phyloP scores from a whole-genome alignment of 1,140 invertebrate species.

The Temnothorax nylanderi region DNA sequence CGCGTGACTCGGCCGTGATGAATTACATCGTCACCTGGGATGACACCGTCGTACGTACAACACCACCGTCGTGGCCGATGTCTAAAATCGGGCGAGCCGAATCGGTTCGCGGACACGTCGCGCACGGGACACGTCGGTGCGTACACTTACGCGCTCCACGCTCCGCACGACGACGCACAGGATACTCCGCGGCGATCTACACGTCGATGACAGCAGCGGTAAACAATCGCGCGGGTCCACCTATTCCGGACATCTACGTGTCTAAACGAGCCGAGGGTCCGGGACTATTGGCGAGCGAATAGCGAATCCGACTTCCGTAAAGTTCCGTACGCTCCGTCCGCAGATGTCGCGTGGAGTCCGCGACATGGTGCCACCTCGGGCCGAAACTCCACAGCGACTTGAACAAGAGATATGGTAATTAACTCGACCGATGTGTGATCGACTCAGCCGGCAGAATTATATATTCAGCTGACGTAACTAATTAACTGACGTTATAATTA shows the following conservation, averaged over 20 bases:
- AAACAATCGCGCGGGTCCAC: constrained; percentile 19
- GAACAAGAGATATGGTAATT: no score
- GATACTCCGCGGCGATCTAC: not conserved
- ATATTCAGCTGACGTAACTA: no score
- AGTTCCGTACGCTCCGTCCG: no score
- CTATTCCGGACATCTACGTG: constrained; percentile 60
- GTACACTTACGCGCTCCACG: constrained; percentile 16
- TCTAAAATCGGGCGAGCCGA: no score
- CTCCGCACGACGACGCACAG: not conserved
- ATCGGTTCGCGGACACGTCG: no score
- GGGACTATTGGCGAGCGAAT: constrained; percentile 52
- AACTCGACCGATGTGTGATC: no score
- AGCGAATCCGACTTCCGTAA: no score
- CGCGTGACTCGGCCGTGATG: not conserved
- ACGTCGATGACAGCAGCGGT: constrained; percentile 6
- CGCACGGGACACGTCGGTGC: no score
- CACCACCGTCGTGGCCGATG: not conserved
- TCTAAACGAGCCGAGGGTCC: not conserved
- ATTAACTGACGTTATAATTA: no score
- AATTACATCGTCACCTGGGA: not conserved
- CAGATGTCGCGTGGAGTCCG: constrained; percentile 54
- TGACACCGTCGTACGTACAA: not conserved
- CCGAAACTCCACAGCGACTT: not conserved
- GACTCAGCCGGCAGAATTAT: no score
- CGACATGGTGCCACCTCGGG: not conserved